Conservation (phyloP, 2,797 vertebrate species). For the Trachurus trachurus region DNA sequence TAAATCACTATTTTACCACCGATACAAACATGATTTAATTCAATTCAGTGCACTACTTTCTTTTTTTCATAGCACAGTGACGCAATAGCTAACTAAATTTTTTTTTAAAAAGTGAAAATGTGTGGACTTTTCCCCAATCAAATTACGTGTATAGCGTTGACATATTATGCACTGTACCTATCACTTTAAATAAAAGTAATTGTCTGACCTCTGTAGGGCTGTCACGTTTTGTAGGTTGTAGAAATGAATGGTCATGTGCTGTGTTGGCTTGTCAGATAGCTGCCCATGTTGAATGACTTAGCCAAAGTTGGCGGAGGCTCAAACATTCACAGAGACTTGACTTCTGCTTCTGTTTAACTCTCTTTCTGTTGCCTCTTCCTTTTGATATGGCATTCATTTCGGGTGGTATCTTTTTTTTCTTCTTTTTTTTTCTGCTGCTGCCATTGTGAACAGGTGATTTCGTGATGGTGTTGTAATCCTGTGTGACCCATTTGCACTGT, state of each 20-base stretch:
- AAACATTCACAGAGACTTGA: slow-evolving; percentile 17
- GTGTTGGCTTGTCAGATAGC: slow-evolving; percentile 37
- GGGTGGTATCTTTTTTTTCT: background rate
- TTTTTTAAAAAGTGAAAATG: background rate
- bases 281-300: slow-evolving; percentile 39
- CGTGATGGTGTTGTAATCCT: background rate
- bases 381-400: background rate
- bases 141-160: background rate
- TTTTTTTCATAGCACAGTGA: background rate
- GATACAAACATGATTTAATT: background rate
- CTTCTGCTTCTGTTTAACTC: slow-evolving; percentile 1
- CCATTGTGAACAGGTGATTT: background rate
- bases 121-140: background rate
- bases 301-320: slow-evolving; percentile 23
- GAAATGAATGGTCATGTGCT: slow-evolving; percentile 61
- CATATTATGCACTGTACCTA: background rate
- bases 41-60: background rate
- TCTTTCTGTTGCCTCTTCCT: background rate
- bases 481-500: background rate
- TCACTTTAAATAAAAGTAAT: slow-evolving; percentile 32
- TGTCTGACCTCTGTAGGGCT: slow-evolving; percentile 12
- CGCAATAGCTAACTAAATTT: background rate
- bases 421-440: background rate
- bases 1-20: background rate
- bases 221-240: slow-evolving; percentile 49